phyloP scores from a whole-genome alignment of 2,113 vertebrate genomes.

The Numenius arquata region DNA sequence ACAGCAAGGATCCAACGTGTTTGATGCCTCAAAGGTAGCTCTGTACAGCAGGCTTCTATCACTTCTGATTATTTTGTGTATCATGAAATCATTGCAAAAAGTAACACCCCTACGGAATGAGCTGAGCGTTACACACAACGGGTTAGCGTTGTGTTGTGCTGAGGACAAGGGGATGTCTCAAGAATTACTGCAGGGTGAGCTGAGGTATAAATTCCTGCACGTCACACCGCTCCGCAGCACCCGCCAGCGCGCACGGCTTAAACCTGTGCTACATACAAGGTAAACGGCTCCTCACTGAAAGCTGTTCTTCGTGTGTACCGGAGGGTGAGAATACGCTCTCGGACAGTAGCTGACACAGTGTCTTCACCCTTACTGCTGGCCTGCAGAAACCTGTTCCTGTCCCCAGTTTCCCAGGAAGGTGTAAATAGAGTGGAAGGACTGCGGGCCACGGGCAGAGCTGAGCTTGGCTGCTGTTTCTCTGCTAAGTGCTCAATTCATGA shows the following conservation, averaged over 20 bases:
- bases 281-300: neutral
- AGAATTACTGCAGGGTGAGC: neutral
- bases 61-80: neutral
- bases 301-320: neutral
- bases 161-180: neutral
- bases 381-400: neutral
- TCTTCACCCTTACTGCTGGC: neutral
- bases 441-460: neutral
- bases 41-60: neutral
- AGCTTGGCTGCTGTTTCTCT: neutral
- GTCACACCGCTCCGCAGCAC: neutral
- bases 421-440: neutral
- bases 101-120: neutral
- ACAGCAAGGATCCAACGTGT: neutral
- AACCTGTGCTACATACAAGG: neutral
- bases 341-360: neutral
- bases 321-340: neutral
- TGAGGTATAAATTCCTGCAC: neutral
- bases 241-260: accelerated
- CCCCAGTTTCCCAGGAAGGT: neutral
- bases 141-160: neutral
- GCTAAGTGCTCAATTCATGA: neutral
- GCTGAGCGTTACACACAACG: neutral
- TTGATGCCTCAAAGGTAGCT: neutral
- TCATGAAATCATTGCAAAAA: neutral